Percentiles rank a stretch among this genome's conserved stretches.
phyloP scores from a whole-genome alignment of 2,888 invertebrate genomes.

The Unio delphinus region DNA sequence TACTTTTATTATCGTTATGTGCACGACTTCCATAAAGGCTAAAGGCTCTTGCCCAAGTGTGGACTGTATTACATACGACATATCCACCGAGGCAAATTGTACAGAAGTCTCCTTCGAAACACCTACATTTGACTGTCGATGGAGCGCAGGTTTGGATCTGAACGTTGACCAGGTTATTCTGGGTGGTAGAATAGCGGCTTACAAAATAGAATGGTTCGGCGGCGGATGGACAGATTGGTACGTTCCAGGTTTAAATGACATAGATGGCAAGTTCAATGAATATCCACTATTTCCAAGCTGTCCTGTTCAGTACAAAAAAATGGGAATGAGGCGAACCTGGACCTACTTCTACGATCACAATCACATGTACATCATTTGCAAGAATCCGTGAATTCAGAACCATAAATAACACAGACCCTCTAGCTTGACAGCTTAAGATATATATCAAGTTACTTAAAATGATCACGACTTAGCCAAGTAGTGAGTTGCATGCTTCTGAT shows the following conservation, averaged over 20 bases:
- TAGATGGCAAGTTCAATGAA: slow-evolving; percentile 12
- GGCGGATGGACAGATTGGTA: slow-evolving; percentile 17
- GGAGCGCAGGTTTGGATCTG: slow-evolving; percentile 16
- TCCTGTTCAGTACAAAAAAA: neutral
- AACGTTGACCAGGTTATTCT: neutral
- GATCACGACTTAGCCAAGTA: too few species aligned
- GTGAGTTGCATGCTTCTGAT: too few species aligned
- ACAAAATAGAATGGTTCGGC: slow-evolving; percentile 19
- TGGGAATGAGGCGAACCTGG: slow-evolving; percentile 14
- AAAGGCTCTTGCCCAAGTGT: too few species aligned
- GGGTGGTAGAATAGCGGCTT: slow-evolving; percentile 16
- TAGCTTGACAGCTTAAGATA: too few species aligned
- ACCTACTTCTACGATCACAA: slow-evolving; percentile 24
- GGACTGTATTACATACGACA: too few species aligned
- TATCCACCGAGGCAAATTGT: too few species aligned
- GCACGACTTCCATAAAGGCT: too few species aligned
- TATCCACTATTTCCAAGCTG: neutral
- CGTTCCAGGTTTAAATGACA: slow-evolving; percentile 22
- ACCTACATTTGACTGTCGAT: slow-evolving; percentile 11
- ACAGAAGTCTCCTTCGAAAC: too few species aligned
- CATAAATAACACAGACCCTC: too few species aligned
- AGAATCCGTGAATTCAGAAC: too few species aligned
- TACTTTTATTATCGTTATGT: too few species aligned
- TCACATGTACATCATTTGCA: slow-evolving; percentile 3
- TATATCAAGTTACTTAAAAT: too few species aligned